Evolutionary conservation across 2,113 vertebrate genomes (phyloP).

Genomic region (Dermatemys mawii): DNA sequence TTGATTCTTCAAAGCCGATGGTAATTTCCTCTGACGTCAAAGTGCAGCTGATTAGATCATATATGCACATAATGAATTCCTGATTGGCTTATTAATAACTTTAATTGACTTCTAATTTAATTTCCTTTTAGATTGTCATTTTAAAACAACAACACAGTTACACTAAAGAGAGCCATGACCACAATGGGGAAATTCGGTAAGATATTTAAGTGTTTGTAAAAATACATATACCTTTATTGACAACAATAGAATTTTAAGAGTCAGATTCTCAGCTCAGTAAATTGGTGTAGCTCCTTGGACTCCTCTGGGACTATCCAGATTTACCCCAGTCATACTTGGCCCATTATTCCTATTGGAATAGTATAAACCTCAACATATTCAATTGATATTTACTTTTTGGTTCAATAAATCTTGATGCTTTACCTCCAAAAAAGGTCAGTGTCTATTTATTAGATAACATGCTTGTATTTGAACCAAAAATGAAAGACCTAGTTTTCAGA

Average conservation of each 20-base stretch:
- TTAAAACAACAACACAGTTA: neutral
- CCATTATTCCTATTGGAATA: neutral
- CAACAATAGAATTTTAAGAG: neutral
- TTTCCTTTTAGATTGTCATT: neutral
- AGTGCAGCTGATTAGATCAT: neutral
- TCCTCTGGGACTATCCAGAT: fast-evolving
- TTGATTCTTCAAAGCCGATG: neutral
- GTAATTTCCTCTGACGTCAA: neutral
- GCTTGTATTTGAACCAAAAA: neutral
- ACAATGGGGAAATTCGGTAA: neutral
- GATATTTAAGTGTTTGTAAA: neutral
- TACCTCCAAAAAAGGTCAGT: neutral
- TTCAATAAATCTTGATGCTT: neutral
- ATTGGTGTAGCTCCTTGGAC: neutral
- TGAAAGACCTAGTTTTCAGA: constrained; percentile 34
- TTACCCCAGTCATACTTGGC: fast-evolving
- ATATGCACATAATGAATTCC: neutral
- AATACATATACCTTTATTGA: fast-evolving
- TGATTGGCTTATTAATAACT: neutral
- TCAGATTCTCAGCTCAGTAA: neutral
- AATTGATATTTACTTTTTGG: neutral
- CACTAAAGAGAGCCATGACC: neutral
- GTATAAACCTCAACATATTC: neutral
- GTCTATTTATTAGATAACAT: constrained; percentile 21
- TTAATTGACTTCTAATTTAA: neutral